Base-by-base conservation (phyloP, 1,140 invertebrate species). In the Holcopasites calliopsidis region DNA sequence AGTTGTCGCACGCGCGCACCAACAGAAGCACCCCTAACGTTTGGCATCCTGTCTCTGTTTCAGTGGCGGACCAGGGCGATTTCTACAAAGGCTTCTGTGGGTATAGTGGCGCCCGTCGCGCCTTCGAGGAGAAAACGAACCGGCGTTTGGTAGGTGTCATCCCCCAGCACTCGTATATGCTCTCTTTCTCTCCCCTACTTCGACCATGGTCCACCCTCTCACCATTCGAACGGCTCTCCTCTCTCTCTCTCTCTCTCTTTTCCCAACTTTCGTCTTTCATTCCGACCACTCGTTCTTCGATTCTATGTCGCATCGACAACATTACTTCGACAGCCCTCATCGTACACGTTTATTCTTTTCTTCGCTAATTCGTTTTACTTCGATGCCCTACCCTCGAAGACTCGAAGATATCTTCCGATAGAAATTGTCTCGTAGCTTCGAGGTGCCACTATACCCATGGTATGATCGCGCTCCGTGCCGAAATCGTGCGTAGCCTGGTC, bases 31-130 rank as follows among this genome's bases (percentile, higher is more conserved):
- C 89, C 89, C 87, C 90, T 92, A 93, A 93, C 92, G 91, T 90
- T 92, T 92, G 92, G 92, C 90, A 89, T 92, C 92, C 92, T 94
- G 93, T 93, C 94, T 94, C 94, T 94, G 92, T 95, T 94, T 93
- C 95, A 96, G 95, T 96, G 95, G 95, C 95, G 93, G 94, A 94
- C 93, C 93, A 94, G 93, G 93, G 93, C 93, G 95, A 96, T 94
- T 94, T 94, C 95, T 96, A 94, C 95, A 96, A 96, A 94, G 94
- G 93, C 94, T 94, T 93, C 94, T 93, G 91, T 90, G 90, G 89
- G 90, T 93, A 92, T 92, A 92, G 92, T 91, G 92, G 92, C 88
- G 87, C 92, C 89, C 91, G 92, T 92, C 92, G 92, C 89, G 89
- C 88, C 90, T 90, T 89, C 81, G 93, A 94, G 91, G 93, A 95